A percentile compares a stretch with the other conserved stretches of the same genome.
Conservation (phyloP, 2,113 vertebrate genomes). For the Nibea albiflora region DNA sequence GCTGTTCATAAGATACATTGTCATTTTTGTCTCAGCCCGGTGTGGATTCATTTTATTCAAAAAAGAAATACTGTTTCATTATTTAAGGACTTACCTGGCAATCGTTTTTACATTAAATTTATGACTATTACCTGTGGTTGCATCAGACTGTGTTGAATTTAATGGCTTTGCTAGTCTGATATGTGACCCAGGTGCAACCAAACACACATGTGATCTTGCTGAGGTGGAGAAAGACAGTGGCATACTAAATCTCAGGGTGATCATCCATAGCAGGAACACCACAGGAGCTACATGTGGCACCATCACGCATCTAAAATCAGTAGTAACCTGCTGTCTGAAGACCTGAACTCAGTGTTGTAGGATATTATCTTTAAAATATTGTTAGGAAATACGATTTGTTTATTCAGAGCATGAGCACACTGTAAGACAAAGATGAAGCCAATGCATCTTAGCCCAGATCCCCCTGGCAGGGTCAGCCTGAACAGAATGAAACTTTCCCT, state of each 20-base stretch:
- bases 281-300: conserved; percentile 24
- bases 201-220: conserved; percentile 16
- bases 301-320: conserved; percentile 19
- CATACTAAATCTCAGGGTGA: conserved; percentile 33
- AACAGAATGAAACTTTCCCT: conserved; percentile 29
- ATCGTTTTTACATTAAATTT: conserved; percentile 5
- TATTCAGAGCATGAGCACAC: neutral
- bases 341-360: conserved; percentile 29
- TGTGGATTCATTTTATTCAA: neutral
- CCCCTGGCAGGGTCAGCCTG: neutral
- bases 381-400: neutral
- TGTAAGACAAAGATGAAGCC: conserved; percentile 2
- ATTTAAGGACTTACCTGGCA: conserved; percentile 18
- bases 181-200: conserved; percentile 33
- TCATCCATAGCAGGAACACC: conserved; percentile 50
- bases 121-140: conserved; percentile 43
- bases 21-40: neutral
- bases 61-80: conserved; percentile 6
- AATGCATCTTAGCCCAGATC: neutral
- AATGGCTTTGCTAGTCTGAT: conserved; percentile 22
- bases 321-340: conserved; percentile 4
- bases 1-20: conserved; percentile 7
- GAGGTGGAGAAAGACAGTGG: conserved; percentile 25
- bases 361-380: conserved; percentile 8
- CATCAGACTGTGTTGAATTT: conserved; percentile 30